These are phyloP conservation scores for Pteromalus puparum DNA, from an alignment of 1,140 invertebrate genomes.

Conservation along the genomic window DNA sequence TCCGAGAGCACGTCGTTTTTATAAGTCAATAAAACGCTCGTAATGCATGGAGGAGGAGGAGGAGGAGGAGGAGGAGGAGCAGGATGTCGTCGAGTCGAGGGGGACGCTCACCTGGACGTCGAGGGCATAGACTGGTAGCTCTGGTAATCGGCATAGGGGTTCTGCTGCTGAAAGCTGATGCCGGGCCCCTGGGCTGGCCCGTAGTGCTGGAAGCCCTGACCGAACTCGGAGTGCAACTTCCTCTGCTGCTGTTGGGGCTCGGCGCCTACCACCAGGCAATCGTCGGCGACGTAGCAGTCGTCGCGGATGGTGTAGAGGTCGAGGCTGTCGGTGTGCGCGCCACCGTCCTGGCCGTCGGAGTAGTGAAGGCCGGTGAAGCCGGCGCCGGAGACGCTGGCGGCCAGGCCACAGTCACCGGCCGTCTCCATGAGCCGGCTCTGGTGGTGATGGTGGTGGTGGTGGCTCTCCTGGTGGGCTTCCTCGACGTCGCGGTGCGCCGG, in stretches of 20 bases:
- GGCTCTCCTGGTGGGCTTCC: slow-evolving; percentile 69
- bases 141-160: slow-evolving; percentile 59
- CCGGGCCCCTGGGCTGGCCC: slow-evolving; percentile 18
- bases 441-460: slow-evolving; percentile 29
- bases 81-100: not conserved
- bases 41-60: too few relatives aligned
- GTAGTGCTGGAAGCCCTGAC: slow-evolving; percentile 68
- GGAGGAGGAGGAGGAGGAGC: not conserved
- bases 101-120: slow-evolving; percentile 59
- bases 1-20: too few relatives aligned
- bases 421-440: not conserved
- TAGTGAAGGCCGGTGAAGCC: slow-evolving; percentile 82
- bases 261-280: slow-evolving; percentile 43
- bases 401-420: not conserved
- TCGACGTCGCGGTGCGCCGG: slow-evolving; percentile 73
- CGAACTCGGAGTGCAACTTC: slow-evolving; percentile 69
- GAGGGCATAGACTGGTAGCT: slow-evolving; percentile 68
- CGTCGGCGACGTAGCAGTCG: slow-evolving; percentile 81
- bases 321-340: slow-evolving; percentile 78
- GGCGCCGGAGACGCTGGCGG: slow-evolving; percentile 63
- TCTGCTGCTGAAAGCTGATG: slow-evolving; percentile 56
- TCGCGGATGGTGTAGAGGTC: slow-evolving; percentile 82
- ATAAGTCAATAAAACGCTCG: too few relatives aligned
- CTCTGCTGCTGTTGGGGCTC: slow-evolving; percentile 60
- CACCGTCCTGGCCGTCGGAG: slow-evolving; percentile 63